phyloP scores from a whole-genome alignment of 2,888 invertebrate genomes.

The Tachina lurida region DNA sequence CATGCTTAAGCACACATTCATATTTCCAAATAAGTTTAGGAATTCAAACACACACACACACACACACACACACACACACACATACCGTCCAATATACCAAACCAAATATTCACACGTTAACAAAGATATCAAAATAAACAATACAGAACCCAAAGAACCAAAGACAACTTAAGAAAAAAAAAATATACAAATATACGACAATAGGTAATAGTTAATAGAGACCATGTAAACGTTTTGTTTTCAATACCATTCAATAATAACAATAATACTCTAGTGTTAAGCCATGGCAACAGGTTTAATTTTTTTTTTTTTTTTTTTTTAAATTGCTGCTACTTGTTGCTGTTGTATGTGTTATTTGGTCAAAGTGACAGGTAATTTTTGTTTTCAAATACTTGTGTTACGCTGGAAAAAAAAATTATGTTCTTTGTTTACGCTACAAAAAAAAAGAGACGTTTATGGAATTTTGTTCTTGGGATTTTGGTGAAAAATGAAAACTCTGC shows the following conservation, averaged over 20 bases:
- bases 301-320: neutral
- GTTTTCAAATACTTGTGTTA: constrained; percentile 44
- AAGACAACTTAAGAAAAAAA: neutral
- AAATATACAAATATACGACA: constrained; percentile 46
- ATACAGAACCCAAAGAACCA: constrained; percentile 35
- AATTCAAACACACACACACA: constrained; percentile 2
- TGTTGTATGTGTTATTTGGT: neutral
- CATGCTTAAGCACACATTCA: constrained; percentile 3
- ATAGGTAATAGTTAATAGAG: constrained; percentile 53
- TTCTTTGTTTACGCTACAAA: constrained; percentile 38
- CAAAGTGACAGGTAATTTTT: constrained; percentile 56
- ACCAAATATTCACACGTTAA: constrained; percentile 61
- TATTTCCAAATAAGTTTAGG: constrained; percentile 49
- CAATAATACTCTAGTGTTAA: constrained; percentile 2
- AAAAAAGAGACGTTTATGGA: neutral
- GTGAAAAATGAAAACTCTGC: constrained; percentile 12
- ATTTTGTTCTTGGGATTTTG: constrained; percentile 21
- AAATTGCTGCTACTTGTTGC: constrained; percentile 29
- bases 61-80: neutral
- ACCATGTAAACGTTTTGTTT: constrained; percentile 46
- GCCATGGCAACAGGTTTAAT: constrained; percentile 54
- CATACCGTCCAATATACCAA: neutral
- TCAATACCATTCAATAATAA: constrained; percentile 32
- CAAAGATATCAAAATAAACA: constrained; percentile 64
- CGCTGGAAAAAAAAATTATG: neutral